phyloP scores from a whole-genome alignment of 2,888 invertebrate species.

The Watsonalla binaria region DNA sequence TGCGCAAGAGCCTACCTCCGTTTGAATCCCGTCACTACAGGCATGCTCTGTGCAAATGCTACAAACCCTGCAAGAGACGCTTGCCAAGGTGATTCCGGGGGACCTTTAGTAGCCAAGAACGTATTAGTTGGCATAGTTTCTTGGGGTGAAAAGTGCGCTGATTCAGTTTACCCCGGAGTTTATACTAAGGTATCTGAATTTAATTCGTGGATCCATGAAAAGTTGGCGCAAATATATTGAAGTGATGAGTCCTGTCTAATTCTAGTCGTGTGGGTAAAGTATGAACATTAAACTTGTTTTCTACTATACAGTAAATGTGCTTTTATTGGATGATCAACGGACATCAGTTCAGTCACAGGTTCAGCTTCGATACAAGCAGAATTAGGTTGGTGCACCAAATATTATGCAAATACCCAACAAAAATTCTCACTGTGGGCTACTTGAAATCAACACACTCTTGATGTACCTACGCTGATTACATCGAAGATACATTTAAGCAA shows the following conservation, averaged over 20 bases:
- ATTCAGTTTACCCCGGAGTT: slow-evolving; percentile 73
- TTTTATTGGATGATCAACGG: no score
- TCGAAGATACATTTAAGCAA: no score
- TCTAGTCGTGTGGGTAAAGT: no score
- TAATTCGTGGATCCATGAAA: slow-evolving; percentile 47
- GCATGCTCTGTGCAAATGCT: slow-evolving; percentile 67
- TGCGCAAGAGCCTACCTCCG: slow-evolving; percentile 58
- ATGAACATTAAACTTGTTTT: not conserved
- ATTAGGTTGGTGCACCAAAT: no score
- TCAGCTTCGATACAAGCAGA: no score
- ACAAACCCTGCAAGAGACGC: slow-evolving; percentile 56
- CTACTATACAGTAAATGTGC: no score
- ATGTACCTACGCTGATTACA: no score
- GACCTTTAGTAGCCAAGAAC: slow-evolving; percentile 71
- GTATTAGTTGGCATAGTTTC: slow-evolving; percentile 76
- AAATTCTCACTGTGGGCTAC: no score
- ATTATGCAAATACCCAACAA: no score
- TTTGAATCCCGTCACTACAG: slow-evolving; percentile 44
- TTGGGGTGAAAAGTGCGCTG: slow-evolving; percentile 78
- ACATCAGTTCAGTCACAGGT: no score
- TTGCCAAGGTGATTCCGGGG: slow-evolving; percentile 80
- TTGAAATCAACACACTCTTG: no score
- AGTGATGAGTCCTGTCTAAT: not conserved
- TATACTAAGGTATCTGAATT: slow-evolving; percentile 72
- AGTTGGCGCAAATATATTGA: slow-evolving; percentile 8